Percentiles rank a stretch among this genome's conserved stretches.
phyloP scores from a whole-genome alignment of 2,797 vertebrate genomes.

The Premnoplex brunnescens region DNA sequence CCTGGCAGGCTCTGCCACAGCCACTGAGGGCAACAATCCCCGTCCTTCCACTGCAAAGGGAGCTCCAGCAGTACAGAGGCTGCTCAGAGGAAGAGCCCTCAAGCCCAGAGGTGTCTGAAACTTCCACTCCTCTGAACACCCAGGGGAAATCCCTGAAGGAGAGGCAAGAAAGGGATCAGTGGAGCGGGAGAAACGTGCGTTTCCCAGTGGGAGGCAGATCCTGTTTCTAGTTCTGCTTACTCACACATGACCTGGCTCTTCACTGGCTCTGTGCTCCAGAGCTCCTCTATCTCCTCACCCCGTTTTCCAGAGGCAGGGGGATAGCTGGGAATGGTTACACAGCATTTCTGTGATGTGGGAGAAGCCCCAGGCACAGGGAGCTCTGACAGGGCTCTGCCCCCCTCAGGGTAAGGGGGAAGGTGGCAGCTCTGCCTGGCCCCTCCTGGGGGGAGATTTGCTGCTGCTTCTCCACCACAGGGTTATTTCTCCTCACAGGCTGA shows the following conservation, averaged over 20 bases:
- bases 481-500: neutral
- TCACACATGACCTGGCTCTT: neutral
- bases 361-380: neutral
- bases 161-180: neutral
- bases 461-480: neutral
- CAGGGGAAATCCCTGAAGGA: neutral
- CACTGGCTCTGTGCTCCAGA: neutral
- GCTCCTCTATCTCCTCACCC: neutral
- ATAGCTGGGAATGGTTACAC: rapidly evolving
- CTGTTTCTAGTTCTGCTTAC: neutral
- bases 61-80: neutral
- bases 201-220: neutral
- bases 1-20: neutral
- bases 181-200: rapidly evolving
- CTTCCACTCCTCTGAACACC: neutral
- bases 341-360: neutral
- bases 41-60: neutral
- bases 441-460: neutral
- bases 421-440: neutral
- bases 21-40: neutral
- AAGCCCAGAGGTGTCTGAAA: neutral
- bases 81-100: neutral
- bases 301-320: neutral
- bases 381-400: neutral
- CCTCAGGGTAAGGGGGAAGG: neutral